phyloP scores from a whole-genome alignment of 1,140 invertebrate species.

The Leptinotarsa lineolata region DNA sequence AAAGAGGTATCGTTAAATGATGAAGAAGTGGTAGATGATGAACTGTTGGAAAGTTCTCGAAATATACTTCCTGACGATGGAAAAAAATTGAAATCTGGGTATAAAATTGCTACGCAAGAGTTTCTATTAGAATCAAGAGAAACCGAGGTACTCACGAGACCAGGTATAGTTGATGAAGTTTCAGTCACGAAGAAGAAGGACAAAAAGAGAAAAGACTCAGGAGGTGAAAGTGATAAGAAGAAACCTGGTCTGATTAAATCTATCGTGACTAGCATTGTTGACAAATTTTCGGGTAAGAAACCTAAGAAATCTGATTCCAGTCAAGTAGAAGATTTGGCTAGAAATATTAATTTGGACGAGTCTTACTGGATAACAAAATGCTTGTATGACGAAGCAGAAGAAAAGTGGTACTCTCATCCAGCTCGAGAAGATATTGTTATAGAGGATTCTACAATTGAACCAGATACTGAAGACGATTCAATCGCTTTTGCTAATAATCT shows the following conservation, averaged over 20 bases:
- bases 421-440: constrained; percentile 30
- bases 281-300: constrained; percentile 38
- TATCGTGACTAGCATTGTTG: constrained; percentile 45
- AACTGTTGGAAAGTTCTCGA: no score
- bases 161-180: not conserved
- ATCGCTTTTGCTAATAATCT: constrained; percentile 50
- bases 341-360: constrained; percentile 59
- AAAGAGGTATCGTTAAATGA: not conserved
- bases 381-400: constrained; percentile 68
- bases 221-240: constrained; percentile 31
- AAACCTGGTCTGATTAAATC: constrained; percentile 43
- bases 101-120: not conserved
- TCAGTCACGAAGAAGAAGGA: not conserved
- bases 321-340: constrained; percentile 33
- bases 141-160: not conserved
- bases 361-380: constrained; percentile 66
- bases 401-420: constrained; percentile 55
- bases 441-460: not conserved
- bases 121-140: not conserved
- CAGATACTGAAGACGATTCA: not conserved
- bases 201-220: constrained; percentile 22
- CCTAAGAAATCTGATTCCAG: constrained; percentile 29
- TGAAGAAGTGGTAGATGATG: no score
- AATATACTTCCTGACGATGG: not conserved
- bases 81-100: not conserved